Base-by-base conservation (phyloP, 2,797 vertebrate species). In the Pseudopleuronectes americanus region DNA sequence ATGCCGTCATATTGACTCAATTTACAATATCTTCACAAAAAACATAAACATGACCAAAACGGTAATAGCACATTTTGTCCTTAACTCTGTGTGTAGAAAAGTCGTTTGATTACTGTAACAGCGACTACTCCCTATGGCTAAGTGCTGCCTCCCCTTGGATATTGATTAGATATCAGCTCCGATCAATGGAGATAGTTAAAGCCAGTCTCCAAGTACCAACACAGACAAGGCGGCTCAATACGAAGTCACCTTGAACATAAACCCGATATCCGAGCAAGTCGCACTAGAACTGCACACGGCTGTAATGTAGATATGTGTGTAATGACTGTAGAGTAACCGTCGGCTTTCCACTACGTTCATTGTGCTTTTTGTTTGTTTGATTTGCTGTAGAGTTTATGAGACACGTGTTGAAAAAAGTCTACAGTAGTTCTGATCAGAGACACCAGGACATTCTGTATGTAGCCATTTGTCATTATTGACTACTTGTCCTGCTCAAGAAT, bases 111-210 rank as follows among this genome's bases (percentile, higher is more conserved):
- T 26, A 28, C 43, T n/a, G 16, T 14, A 21, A n/a, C 24, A 22
- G 9, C 3, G 4, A 45, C 31, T 7, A 58, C 79, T 62, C 21
- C 52, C 56, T n/a, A 12, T 31, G 57, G 38, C 21, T 38, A 58
- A 16, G 57, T 47, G 62, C 47, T 66, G 16, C 61, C 8, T 21
- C 33, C 63, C 0, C 26, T n/a, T 62, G 41, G 53, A 33, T 67
- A 86, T 82, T 77, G 80, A 86, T 83, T 76, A 81, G 47, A 38
- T 74, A 75, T 77, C 78, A 64, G 24, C 31, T 66, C 26, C 19
- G 56, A 74, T 82, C 77, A 49, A 71, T 81, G 24, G 4, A 22
- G 41, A 49, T 36, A 17, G 38, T 58, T 69, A 77, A 79, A 79
- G 62, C 72, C 54, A 41, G 70, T 63, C 23, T 75, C 28, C 16